phyloP scores from a whole-genome alignment of 2,113 vertebrate species.

The Struthidea cinerea region DNA sequence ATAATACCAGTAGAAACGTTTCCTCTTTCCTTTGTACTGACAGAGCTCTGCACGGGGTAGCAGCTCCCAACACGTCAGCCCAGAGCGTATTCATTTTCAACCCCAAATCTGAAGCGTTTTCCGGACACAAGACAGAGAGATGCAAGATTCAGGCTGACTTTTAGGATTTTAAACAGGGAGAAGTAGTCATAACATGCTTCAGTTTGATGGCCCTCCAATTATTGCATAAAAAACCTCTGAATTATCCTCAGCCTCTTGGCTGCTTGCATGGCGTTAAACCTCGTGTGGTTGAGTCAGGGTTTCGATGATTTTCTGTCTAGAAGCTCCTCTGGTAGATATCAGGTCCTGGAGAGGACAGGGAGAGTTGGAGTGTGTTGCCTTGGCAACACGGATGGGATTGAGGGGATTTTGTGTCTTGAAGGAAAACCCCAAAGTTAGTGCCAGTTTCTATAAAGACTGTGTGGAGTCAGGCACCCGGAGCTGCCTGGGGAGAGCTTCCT shows the following conservation, averaged over 20 bases:
- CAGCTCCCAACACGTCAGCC: conserved; percentile 22
- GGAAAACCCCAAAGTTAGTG: neutral
- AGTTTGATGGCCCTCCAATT: conserved; percentile 49
- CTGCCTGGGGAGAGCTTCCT: neutral
- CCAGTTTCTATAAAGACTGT: neutral
- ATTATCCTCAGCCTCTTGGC: conserved; percentile 35
- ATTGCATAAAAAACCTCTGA: neutral
- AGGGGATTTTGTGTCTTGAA: conserved; percentile 1
- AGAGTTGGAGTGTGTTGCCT: neutral
- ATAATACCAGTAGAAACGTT: conserved; percentile 62
- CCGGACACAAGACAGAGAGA: conserved; percentile 40
- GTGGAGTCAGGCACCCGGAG: neutral
- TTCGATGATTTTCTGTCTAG: neutral
- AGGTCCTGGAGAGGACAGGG: neutral
- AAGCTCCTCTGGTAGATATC: neutral
- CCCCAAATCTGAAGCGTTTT: conserved; percentile 47
- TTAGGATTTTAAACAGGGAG: conserved; percentile 34
- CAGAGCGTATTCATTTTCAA: conserved; percentile 41
- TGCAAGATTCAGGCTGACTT: conserved; percentile 50
- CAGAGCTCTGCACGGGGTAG: neutral
- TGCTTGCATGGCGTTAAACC: neutral
- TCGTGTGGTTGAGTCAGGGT: neutral
- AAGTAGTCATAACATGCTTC: conserved; percentile 43
- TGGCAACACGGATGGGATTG: neutral
- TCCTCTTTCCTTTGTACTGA: conserved; percentile 48